These are phyloP conservation scores for Aleiodes testaceus DNA, from an alignment of 2,888 invertebrate species.

Conservation along the genomic window DNA sequence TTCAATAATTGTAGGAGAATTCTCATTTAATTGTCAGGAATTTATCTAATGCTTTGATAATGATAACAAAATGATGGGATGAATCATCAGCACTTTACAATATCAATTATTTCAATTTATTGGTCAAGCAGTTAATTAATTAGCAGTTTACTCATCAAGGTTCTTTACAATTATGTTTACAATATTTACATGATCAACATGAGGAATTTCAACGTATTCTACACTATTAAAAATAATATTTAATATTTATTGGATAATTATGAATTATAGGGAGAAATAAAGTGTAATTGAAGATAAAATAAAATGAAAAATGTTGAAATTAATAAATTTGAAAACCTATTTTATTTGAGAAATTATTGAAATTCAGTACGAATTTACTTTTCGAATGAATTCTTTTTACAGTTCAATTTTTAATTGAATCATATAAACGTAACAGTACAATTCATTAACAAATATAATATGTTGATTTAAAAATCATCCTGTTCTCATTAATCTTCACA, in stretches of 20 bases:
- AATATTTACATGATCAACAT: conserved; percentile 59
- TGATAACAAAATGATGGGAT: no score
- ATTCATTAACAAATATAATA: conserved; percentile 9
- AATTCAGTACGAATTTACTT: not conserved
- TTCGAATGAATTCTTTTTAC: not conserved
- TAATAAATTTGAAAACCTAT: conserved; percentile 6
- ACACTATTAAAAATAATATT: conserved; percentile 10
- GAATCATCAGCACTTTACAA: conserved; percentile 44
- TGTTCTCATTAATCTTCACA: not conserved
- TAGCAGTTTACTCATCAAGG: conserved; percentile 39
- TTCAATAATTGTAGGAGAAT: no score
- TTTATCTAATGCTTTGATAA: no score
- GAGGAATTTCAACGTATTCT: conserved; percentile 6
- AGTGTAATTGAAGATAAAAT: not conserved
- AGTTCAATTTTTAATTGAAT: conserved; percentile 8
- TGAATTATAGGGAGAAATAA: not conserved
- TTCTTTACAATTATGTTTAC: conserved; percentile 61
- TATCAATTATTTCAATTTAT: conserved; percentile 44
- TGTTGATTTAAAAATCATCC: not conserved
- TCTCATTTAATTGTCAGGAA: no score
- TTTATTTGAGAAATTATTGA: conserved; percentile 1
- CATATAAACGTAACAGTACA: not conserved
- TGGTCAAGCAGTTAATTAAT: conserved; percentile 59
- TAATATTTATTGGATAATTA: conserved; percentile 2
- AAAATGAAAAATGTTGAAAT: conserved; percentile 8